Conservation (phyloP, 2,888 invertebrate species). For the Tupiocoris notatus region DNA sequence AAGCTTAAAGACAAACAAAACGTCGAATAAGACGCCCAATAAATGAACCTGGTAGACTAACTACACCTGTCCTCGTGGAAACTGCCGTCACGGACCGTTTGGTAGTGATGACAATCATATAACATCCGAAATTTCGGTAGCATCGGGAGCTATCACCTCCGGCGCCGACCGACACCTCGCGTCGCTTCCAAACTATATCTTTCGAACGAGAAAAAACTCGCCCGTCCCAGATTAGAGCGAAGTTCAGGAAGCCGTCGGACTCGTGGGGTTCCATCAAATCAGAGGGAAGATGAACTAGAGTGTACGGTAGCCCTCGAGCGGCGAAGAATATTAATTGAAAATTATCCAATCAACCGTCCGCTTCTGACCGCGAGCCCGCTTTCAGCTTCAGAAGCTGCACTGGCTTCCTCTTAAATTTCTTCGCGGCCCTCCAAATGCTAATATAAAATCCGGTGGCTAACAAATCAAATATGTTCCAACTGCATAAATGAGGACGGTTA, state of each 20-base stretch:
- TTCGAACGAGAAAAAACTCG: not conserved
- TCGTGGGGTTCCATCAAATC: not conserved
- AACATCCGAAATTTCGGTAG: not conserved
- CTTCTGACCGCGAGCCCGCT: not conserved
- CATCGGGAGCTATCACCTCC: not conserved
- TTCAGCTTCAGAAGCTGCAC: not conserved
- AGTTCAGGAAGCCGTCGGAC: not conserved
- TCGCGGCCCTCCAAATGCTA: not conserved
- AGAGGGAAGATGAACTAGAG: not conserved
- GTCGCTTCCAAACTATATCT: too few relatives aligned
- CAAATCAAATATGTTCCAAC: not conserved
- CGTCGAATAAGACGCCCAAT: too few relatives aligned
- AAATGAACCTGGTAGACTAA: too few relatives aligned
- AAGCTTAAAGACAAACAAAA: too few relatives aligned
- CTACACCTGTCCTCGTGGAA: too few relatives aligned
- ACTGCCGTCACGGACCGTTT: not conserved
- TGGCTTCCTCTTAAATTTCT: not conserved
- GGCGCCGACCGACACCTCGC: not conserved
- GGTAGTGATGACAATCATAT: not conserved
- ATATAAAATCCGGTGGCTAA: not conserved
- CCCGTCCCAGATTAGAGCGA: not conserved
- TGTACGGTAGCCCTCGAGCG: not conserved
- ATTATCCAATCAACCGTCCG: conserved; percentile 31
- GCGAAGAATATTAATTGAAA: conserved; percentile 34
- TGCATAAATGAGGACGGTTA: not conserved